Conservation (phyloP, 2,797 vertebrate genomes). For the Pagetopsis macropterus region DNA sequence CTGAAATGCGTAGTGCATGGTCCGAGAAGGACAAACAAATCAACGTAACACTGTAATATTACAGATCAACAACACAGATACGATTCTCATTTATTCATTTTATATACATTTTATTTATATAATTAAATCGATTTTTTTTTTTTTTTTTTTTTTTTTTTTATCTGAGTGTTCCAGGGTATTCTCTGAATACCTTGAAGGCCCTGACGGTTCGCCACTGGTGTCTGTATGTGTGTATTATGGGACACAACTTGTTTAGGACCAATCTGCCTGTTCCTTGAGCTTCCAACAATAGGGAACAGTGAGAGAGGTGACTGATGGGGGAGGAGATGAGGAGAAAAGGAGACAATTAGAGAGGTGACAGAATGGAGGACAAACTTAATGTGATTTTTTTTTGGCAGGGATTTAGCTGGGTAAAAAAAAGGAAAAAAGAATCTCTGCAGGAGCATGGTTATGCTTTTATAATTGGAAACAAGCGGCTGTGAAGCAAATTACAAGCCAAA, state of each 20-base stretch:
- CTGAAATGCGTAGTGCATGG: no score
- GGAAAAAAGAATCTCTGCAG: slow-evolving; percentile 4
- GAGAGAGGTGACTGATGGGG: slow-evolving; percentile 29
- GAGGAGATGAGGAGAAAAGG: slow-evolving; percentile 4
- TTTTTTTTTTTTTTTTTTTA: no score
- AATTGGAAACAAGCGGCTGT: slow-evolving; percentile 58
- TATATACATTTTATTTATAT: no score
- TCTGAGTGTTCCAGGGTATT: no score
- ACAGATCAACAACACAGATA: no score
- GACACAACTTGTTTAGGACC: slow-evolving; percentile 36
- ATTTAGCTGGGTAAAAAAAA: slow-evolving; percentile 12
- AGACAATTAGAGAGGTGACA: slow-evolving; percentile 33
- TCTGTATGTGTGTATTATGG: slow-evolving; percentile 8
- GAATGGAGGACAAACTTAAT: slow-evolving; percentile 26
- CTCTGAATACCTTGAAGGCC: no score
- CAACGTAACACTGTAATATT: no score
- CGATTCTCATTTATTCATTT: no score
- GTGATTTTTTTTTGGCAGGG: slow-evolving; percentile 3
- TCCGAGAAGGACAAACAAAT: no score
- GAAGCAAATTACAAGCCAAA: slow-evolving; percentile 50
- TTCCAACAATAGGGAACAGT: slow-evolving; percentile 39
- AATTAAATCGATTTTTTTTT: no score
- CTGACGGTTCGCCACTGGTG: no score
- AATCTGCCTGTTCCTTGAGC: slow-evolving; percentile 43
- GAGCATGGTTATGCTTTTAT: slow-evolving; percentile 27